These are phyloP conservation scores for Papilio xuthus DNA, from an alignment of 1,140 invertebrate genomes.

Conservation along the genomic window DNA sequence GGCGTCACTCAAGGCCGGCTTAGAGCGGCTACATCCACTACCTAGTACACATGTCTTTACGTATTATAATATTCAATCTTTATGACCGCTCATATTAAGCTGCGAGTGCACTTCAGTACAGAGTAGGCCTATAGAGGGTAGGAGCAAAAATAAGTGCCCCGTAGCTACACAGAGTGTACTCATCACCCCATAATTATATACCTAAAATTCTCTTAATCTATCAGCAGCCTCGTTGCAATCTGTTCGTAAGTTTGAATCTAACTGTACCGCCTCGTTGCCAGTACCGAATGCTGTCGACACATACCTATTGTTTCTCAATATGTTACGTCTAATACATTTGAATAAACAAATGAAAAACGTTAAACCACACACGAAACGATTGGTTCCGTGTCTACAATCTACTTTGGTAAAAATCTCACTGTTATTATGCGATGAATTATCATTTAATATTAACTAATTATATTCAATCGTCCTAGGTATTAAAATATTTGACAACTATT, in stretches of 20 bases:
- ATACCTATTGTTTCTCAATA: constrained; percentile 55
- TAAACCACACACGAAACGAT: not conserved
- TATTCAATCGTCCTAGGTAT: not conserved
- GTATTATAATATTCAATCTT: constrained; percentile 1
- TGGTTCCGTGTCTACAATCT: not conserved
- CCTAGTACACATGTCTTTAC: constrained; percentile 56
- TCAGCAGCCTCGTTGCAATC: not conserved
- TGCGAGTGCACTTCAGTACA: not conserved
- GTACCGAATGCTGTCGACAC: constrained; percentile 31
- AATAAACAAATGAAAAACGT: constrained; percentile 25
- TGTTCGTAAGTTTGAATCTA: not conserved
- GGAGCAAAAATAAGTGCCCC: too few relatives aligned
- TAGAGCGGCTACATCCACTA: constrained; percentile 57
- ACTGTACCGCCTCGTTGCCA: not conserved
- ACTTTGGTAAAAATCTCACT: not conserved
- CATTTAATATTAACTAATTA: not conserved
- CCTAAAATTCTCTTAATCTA: not conserved
- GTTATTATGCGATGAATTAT: not conserved
- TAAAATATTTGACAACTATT: too few relatives aligned
- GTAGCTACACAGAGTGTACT: too few relatives aligned
- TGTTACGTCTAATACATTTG: constrained; percentile 48
- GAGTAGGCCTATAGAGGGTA: not conserved
- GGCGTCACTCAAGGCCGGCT: constrained; percentile 71
- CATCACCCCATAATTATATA: not conserved
- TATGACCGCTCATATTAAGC: constrained; percentile 33